Base-by-base conservation (phyloP, 2,113 vertebrate genomes). In the Lepidothrix coronata region DNA sequence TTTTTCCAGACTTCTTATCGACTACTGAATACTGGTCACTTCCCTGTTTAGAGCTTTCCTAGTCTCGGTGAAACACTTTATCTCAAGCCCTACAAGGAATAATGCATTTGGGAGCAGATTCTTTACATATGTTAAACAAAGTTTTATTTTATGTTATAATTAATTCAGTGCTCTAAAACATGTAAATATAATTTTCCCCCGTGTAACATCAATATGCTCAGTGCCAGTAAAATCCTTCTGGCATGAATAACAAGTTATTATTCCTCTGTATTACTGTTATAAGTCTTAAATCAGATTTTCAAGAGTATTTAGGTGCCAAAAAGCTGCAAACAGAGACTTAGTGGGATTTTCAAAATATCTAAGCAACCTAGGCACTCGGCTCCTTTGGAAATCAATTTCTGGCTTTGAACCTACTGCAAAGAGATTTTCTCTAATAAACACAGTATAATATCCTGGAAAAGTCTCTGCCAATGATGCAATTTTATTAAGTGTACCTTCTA, bases 201-300 rank as follows among this genome's bases (percentile, higher is more conserved):
- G 75, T 63, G 93, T 63, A 91, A 66, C 48, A 95, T 88, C 74
- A 96, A 91, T 89, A 96, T 80, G 67, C 71, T 90, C 33, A 43
- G 71, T 90, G 88, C 71, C 93, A 93, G 71, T 77, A 88, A 96
- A 96, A 93, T 73, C 91, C 85, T 96, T 93, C 89, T 88, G 88
- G 93, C 85, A 88, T 71, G 46, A 94, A 96, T 83, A 95, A 59
- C 28, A 92, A 89, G 31, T 86, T 93, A 71, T 91, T 91, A 89
- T 85, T 93, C 65, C 61, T 95, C 89, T 16, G 14, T 87, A 80
- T 65, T 73, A 58, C 37, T 62, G 39, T 77, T 95, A 74, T 83
- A 96, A 85, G 37, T 66, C 74, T 85, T 54, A 31, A 91, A 51
- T n/a, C 71, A 94, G 84, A 96, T 95, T 97, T 96, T 83, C 1